Conservation (phyloP, 1,140 invertebrate species). For the Holcopasites calliopsidis region DNA sequence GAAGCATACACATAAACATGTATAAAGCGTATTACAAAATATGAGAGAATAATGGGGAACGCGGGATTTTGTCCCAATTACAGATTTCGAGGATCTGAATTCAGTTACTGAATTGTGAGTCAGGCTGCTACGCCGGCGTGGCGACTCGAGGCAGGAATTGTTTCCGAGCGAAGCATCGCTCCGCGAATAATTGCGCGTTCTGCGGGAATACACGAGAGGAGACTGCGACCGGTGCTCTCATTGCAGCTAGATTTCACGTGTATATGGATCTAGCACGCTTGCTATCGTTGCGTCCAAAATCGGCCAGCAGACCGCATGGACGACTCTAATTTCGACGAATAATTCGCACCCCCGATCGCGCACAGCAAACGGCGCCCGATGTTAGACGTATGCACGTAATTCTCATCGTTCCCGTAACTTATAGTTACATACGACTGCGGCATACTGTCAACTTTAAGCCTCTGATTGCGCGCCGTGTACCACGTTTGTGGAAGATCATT, state of each 20-base stretch:
- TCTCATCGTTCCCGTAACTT: conserved; percentile 15
- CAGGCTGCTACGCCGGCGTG: not conserved
- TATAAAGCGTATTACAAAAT: no score
- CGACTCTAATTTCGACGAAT: conserved; percentile 31
- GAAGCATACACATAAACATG: no score
- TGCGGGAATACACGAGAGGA: conserved; percentile 19
- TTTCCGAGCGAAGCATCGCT: conserved; percentile 6
- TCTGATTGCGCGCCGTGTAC: not conserved
- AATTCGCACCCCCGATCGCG: conserved; percentile 28
- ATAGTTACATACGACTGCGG: conserved; percentile 9
- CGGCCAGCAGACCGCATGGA: conserved; percentile 18
- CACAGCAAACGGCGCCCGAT: not conserved
- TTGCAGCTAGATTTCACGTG: conserved; percentile 28
- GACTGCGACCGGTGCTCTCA: conserved; percentile 15
- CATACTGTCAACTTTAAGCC: not conserved
- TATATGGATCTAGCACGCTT: conserved; percentile 20
- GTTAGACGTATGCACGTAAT: conserved; percentile 20
- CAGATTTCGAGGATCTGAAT: not conserved
- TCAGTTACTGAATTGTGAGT: conserved; percentile 1
- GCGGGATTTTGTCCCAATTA: conserved; percentile 4
- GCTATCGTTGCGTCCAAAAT: conserved; percentile 32
- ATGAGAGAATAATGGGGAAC: not conserved
- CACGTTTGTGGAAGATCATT: not conserved
- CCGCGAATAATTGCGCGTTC: conserved; percentile 32
- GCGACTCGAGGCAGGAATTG: not conserved